These are phyloP conservation scores for Nothoprocta perdicaria DNA, from an alignment of 2,113 vertebrate genomes.

Conservation along the genomic window DNA sequence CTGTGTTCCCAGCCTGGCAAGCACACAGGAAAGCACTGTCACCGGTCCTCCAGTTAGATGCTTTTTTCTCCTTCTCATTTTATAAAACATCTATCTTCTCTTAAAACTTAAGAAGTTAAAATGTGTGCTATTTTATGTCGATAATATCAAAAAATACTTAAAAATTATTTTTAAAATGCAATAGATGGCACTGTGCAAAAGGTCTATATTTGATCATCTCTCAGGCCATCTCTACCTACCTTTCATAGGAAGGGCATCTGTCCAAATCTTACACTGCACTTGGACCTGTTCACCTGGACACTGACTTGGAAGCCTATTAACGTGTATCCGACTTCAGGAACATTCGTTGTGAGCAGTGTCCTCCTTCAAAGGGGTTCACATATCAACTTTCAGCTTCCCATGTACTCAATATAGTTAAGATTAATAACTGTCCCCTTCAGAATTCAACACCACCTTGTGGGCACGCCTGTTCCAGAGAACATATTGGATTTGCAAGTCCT, in stretches of 20 bases:
- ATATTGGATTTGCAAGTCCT: not conserved
- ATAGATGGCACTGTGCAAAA: not conserved
- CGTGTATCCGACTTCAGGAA: not conserved
- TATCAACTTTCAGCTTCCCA: not conserved
- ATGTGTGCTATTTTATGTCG: not conserved
- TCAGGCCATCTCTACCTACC: not conserved
- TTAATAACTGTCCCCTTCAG: not conserved
- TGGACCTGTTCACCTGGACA: not conserved
- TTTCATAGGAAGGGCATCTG: not conserved
- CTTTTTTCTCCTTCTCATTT: not conserved
- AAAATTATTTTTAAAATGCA: not conserved
- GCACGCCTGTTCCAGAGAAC: not conserved
- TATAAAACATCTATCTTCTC: not conserved
- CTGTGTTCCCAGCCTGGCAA: not conserved
- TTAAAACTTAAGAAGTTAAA: not conserved
- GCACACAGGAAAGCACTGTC: not conserved
- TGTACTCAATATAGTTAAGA: not conserved
- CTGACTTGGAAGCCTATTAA: not conserved
- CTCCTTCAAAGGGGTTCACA: not conserved
- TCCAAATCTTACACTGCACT: not conserved
- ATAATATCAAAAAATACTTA: not conserved
- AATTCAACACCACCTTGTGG: not conserved
- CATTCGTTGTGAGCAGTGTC: not conserved
- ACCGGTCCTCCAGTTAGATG: not conserved
- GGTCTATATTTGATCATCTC: not conserved